These are phyloP conservation scores for Momotus momota DNA, from an alignment of 2,797 vertebrate species.

Conservation along the genomic window DNA sequence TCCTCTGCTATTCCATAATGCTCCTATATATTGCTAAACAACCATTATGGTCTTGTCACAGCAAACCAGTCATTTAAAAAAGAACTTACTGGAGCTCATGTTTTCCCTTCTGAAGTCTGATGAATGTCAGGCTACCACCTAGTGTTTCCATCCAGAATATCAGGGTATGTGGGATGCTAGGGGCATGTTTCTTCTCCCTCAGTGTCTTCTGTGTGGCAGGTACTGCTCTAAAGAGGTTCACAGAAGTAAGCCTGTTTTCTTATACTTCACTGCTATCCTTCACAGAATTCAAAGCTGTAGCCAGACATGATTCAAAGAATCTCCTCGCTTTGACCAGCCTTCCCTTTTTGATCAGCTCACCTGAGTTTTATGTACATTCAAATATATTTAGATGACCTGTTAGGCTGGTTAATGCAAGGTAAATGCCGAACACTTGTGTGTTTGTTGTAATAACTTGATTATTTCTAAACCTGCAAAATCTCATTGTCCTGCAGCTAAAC, in stretches of 20 bases:
- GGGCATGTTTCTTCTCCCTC: not conserved
- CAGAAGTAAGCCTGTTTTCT: not conserved
- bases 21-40: not conserved
- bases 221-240: not conserved
- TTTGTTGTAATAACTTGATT: not conserved
- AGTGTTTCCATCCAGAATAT: not conserved
- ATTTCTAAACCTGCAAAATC: not conserved
- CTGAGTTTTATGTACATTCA: not conserved
- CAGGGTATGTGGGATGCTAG: not conserved
- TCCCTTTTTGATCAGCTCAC: not conserved
- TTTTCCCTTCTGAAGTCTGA: not conserved
- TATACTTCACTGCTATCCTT: not conserved
- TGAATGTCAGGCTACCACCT: not conserved
- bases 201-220: not conserved
- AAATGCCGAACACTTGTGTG: not conserved
- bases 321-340: not conserved
- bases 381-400: not conserved
- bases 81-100: not conserved
- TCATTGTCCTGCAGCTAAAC: not conserved
- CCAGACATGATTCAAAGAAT: not conserved
- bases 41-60: not conserved
- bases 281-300: not conserved
- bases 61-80: not conserved
- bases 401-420: not conserved
- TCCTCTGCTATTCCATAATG: not conserved